Base-by-base conservation (phyloP, 2,797 vertebrate genomes). In the Eleutherodactylus coqui region DNA sequence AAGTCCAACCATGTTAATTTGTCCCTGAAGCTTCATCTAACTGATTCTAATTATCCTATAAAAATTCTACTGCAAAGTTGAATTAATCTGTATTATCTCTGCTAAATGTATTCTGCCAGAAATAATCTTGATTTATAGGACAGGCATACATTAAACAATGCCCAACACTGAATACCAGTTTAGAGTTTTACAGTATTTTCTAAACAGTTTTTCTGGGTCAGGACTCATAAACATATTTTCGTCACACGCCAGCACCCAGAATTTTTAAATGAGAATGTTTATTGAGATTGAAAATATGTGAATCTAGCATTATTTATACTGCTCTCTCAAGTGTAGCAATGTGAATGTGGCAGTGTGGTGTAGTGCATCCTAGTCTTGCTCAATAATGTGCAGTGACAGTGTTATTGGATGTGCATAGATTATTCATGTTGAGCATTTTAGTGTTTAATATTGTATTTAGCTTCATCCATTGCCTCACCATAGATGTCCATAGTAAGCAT, bases 51-150 rank as follows among this genome's bases (percentile, higher is more conserved):
- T 75, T 73, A 49, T 75, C 27, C 19, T 75, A 29, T 75, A 75
- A 29, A 43, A 75, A 47, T 49, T 75, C 2, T 29, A 49, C n/a
- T 75, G 43, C 72, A 49, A 32, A 72, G 43, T 29, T 75, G 2
- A 47, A 75, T 73, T 45, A 75, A 29, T 75, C 41, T 75, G 13
- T 45, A 75, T 75, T 75, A 75, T 47, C 11, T 75, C 49, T 29
- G 41, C 43, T 75, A 75, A 73, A 47, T 75, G 72, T 75, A 47
- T 75, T 75, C 43, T 75, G 43, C n/a, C 72, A 43, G 72, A 75
- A 49, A 21, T 75, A 47, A 75, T 75, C 27, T 75, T 29, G 72
- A 47, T 75, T 47, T 29, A 29, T 75, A 49, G 43, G 43, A 19
- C 41, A 75, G 14, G 14, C n/a, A 75, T 32, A 49, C 34, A 75